Evolutionary conservation across 2,113 vertebrate species (phyloP).

Genomic region (Martes martes): DNA sequence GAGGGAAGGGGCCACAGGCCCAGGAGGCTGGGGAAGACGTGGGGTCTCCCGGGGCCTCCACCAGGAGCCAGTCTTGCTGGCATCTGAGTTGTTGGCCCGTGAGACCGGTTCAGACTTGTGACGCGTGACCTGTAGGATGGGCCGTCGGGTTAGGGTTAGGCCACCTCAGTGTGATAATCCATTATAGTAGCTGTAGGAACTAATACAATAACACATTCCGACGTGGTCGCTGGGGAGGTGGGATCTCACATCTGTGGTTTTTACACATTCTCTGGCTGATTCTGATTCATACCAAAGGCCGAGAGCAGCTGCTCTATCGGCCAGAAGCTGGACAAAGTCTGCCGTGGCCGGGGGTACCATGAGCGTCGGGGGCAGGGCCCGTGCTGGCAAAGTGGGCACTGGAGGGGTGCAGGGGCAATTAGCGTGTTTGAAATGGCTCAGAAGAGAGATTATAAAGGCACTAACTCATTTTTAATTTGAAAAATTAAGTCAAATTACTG

Average conservation of each 20-base stretch:
- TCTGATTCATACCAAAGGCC: not conserved
- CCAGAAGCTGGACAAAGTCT: not conserved
- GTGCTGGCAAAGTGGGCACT: not conserved
- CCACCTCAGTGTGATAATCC: fast-evolving
- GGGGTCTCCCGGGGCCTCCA: not conserved
- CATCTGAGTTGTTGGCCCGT: not conserved
- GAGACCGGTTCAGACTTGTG: not conserved
- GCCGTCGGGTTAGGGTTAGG: fast-evolving
- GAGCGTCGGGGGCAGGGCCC: not conserved
- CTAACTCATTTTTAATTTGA: not conserved
- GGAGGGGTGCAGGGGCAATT: no score
- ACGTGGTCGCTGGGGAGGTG: not conserved
- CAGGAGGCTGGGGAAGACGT: fast-evolving
- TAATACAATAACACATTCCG: fast-evolving
- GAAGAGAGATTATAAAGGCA: fast-evolving
- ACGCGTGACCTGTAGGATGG: fast-evolving
- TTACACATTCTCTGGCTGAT: no score
- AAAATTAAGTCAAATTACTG: not conserved
- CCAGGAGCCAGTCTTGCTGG: not conserved
- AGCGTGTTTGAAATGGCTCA: not conserved
- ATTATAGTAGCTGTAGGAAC: fast-evolving
- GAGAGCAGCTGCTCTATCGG: no score
- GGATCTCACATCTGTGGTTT: not conserved
- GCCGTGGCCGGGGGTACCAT: not conserved
- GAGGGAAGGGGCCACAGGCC: no score